These are phyloP conservation scores for Leptopilina myrica DNA, from an alignment of 2,888 invertebrate species.

Conservation along the genomic window DNA sequence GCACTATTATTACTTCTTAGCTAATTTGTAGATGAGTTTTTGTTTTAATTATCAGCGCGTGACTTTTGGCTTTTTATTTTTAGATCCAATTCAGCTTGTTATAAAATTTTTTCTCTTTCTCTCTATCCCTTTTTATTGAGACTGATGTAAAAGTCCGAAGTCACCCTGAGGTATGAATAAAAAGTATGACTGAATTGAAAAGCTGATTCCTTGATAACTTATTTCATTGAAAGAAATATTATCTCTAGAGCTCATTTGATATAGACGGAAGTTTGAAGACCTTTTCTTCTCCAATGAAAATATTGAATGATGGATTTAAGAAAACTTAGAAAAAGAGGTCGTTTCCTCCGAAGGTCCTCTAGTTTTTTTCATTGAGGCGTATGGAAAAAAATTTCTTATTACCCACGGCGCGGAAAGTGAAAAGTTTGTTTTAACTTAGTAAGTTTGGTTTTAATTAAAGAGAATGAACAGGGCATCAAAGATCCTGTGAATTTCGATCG, in stretches of 20 bases:
- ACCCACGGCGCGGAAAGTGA: slow-evolving; percentile 10
- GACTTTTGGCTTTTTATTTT: not conserved
- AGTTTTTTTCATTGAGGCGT: slow-evolving; percentile 10
- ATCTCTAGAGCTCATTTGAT: not conserved
- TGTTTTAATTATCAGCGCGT: not conserved
- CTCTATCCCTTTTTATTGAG: not conserved
- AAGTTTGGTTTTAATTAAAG: slow-evolving; percentile 33
- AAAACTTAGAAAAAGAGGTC: slow-evolving; percentile 15
- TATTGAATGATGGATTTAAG: slow-evolving; percentile 23
- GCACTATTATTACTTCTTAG: too few species aligned
- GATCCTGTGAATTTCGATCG: slow-evolving; percentile 16
- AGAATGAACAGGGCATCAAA: slow-evolving; percentile 21
- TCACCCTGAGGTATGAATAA: slow-evolving; percentile 5
- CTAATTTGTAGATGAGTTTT: too few species aligned
- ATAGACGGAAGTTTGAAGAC: slow-evolving; percentile 8
- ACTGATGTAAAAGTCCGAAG: not conserved
- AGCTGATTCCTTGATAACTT: slow-evolving; percentile 15
- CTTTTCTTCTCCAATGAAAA: slow-evolving; percentile 28
- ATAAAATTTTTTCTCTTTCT: not conserved
- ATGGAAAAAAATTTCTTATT: slow-evolving; percentile 16
- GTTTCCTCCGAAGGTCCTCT: slow-evolving; percentile 22
- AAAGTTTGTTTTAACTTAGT: slow-evolving; percentile 33
- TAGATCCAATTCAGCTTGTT: not conserved
- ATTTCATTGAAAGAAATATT: slow-evolving; percentile 26
- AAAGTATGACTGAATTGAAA: slow-evolving; percentile 2